Evolutionary conservation across 2,888 invertebrate genomes (phyloP).

Genomic region (Cheilosia variabilis): DNA sequence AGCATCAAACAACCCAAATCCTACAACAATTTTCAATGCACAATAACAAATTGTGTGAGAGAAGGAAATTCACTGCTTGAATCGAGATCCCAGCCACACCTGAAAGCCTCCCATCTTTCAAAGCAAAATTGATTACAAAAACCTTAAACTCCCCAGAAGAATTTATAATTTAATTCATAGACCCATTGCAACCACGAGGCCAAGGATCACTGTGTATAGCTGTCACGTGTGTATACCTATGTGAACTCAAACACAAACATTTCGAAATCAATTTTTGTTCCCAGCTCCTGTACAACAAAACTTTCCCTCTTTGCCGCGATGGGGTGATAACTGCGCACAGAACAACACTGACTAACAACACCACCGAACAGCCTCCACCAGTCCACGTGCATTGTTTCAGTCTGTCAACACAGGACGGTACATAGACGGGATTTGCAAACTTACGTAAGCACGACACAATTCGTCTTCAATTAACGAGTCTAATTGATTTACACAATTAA

Average conservation of each 20-base stretch:
- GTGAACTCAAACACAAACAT: not conserved
- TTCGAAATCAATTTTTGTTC: constrained; percentile 19
- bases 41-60: too few species aligned
- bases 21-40: too few species aligned
- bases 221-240: too few species aligned
- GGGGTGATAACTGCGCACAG: constrained; percentile 8
- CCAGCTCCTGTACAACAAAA: not conserved
- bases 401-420: not conserved
- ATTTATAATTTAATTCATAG: too few species aligned
- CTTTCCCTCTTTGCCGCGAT: not conserved
- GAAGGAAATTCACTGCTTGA: too few species aligned
- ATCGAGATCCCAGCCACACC: too few species aligned
- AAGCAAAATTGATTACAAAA: too few species aligned
- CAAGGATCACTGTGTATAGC: constrained; percentile 2
- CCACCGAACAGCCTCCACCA: not conserved
- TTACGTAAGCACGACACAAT: constrained; percentile 20
- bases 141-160: too few species aligned
- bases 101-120: too few species aligned
- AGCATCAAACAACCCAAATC: too few species aligned
- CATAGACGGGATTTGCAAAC: not conserved
- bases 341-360: not conserved
- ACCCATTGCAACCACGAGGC: not conserved
- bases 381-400: too few species aligned
- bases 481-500: constrained; percentile 58
- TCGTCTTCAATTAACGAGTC: constrained; percentile 39